Base-by-base conservation (phyloP, 2,113 vertebrate species). In the Sterna hirundo region DNA sequence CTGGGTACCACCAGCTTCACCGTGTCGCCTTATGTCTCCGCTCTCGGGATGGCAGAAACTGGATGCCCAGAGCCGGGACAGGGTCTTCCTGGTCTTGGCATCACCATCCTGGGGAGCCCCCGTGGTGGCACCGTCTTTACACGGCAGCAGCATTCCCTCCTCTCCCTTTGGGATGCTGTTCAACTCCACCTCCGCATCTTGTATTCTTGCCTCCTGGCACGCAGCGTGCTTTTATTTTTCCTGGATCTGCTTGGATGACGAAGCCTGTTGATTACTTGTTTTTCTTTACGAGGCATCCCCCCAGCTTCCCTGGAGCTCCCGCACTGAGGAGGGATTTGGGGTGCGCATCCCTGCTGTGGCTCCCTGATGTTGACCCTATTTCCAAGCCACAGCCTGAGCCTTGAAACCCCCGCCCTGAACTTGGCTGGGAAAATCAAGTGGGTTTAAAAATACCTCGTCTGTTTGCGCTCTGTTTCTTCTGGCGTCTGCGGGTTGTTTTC, bases 151-250 rank as follows among this genome's bases (percentile, higher is more conserved):
- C 91, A 36, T 95, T 89, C 89, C 91, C 89, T 96, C 94, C 94
- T 94, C 91, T 96, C 91, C 94, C 90, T 76, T 96, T 91, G 96
- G 96, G 96, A 96, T 95, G 93, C 95, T 69, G 94, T 96, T 97
- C 96, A 96, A 91, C 92, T 97, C 96, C 96, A 96, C 96, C 96
- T 96, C 96, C 94, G 64, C 96, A 94, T 84, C 96, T 96, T 96
- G 96, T 91, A 94, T 96, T 90, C 96, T 96, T 51, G 91, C 96
- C 94, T 96, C 93, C 96, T 97, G 96, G 96, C 96, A 95, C 82
- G 3, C 96, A 10, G 84, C 17, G 6, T 90, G 96, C 94, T 95
- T 96, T 96, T 97, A 96, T 96, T 97, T 97, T 95, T 85, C 96
- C 96, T 96, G 94, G 91, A 94, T 96, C 86, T 87, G 84, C 93